A percentile compares a stretch with the other conserved stretches of the same genome.
Conservation (phyloP, 2,797 vertebrate species). For the Peromyscus attwateri region DNA sequence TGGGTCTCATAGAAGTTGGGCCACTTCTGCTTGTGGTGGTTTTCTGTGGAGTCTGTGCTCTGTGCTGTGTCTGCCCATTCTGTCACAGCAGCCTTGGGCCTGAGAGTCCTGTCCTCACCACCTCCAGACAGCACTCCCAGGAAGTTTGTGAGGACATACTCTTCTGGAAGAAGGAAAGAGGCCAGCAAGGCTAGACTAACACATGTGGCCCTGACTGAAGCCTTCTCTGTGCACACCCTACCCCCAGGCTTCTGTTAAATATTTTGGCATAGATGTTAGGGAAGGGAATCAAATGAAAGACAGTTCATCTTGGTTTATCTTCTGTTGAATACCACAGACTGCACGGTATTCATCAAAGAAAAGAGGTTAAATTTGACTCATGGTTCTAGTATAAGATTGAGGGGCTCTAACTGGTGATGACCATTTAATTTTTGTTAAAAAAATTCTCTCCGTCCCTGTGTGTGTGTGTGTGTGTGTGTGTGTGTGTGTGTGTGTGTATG, state of each 20-base stretch:
- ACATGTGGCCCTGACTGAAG: conserved; percentile 21
- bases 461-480: neutral
- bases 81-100: conserved; percentile 58
- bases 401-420: neutral
- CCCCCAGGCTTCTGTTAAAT: neutral
- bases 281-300: conserved; percentile 6
- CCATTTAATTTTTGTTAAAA: neutral
- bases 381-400: neutral
- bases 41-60: conserved; percentile 71
- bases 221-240: neutral
- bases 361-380: neutral
- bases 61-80: conserved; percentile 80
- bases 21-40: conserved; percentile 71
- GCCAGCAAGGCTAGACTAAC: neutral
- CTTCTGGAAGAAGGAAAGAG: conserved; percentile 75
- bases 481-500: neutral
- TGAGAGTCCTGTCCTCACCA: neutral
- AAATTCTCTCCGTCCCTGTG: neutral
- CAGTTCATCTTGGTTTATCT: neutral
- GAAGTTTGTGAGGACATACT: conserved; percentile 80
- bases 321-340: neutral
- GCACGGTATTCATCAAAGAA: neutral
- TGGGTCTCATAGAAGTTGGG: conserved; percentile 78
- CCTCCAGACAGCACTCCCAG: conserved; percentile 60
- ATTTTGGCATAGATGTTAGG: conserved; percentile 32